Base-by-base conservation (phyloP, 2,888 invertebrate species). In the Nezara viridula region DNA sequence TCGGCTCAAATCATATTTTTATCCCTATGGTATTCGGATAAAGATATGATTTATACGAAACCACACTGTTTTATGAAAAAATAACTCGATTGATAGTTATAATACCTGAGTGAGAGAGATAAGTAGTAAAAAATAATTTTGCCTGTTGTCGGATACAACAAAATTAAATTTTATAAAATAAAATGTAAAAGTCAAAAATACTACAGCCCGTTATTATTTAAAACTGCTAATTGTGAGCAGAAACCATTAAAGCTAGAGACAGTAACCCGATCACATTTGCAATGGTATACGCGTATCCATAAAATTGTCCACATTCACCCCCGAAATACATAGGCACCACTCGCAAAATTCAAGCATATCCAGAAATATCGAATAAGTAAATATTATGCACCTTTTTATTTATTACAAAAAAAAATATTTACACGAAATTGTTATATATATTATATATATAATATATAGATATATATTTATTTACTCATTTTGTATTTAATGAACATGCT, bases 311-410 rank as follows among this genome's bases (percentile, higher is more conserved):
- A 85, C 66, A 86, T 89, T 77, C 86, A 49, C 86, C 60, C 66
- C 81, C 86, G 32, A 89, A 85, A 60, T 89, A 86, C 89, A 86
- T 86, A 86, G 86, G 86, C 85, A 89, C 89, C 89, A 86, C 66
- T 89, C 66, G 89, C 52, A 89, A 89, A 89, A 85, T 89, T 89
- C 86, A 86, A 89, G 89, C 89, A 89, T 89, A 86, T 89, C 81
- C 89, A 66, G 86, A 88, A 88, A 88, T 85, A 50, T 88, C 66
- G 50, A 88, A 88, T 85, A 88, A 88, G 49, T 88, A 85, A 88
- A 88, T n/a, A 81, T 88, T 47, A 50, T 88, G 88, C 50, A 85
- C 73, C 40, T 88, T 88, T 88, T 21, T 66, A 52, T 88, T 49
- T 81, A 47, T 77, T 50, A 60, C 12, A 60, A 77, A 88, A 88